Evolutionary conservation across 2,888 invertebrate species (phyloP).

Genomic region (Plebejus melissa): DNA sequence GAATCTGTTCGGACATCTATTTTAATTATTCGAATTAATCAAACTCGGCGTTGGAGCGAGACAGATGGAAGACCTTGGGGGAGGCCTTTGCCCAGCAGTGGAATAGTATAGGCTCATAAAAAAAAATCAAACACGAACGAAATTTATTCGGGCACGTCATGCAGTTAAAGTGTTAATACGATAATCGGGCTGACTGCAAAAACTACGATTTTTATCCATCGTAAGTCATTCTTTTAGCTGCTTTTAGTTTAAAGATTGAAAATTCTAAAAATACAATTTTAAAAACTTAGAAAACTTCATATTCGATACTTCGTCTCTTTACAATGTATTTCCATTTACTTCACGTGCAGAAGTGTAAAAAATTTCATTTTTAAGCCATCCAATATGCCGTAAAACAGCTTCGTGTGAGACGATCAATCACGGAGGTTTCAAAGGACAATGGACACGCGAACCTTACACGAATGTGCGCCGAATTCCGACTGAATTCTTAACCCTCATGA

Average conservation of each 20-base stretch:
- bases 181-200: no score
- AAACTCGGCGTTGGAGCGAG: not conserved
- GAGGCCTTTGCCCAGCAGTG: no score
- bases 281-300: not conserved
- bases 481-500: slow-evolving; percentile 14
- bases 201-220: no score
- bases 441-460: slow-evolving; percentile 23
- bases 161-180: not conserved
- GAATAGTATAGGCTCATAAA: no score
- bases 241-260: not conserved
- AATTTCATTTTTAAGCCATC: not conserved
- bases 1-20: not conserved
- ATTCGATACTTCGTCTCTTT: not conserved
- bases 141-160: not conserved
- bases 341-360: not conserved
- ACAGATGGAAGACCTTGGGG: no score
- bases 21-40: not conserved
- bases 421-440: slow-evolving; percentile 17
- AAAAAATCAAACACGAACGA: not conserved
- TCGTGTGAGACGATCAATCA: slow-evolving; percentile 16
- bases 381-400: slow-evolving; percentile 10
- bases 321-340: not conserved
- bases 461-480: not conserved
- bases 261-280: not conserved
- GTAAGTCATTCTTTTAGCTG: not conserved